Percentiles rank a stretch among this genome's conserved stretches.
phyloP scores from a whole-genome alignment of 2,113 vertebrate genomes.

The Nothocercus nigrocapillus region DNA sequence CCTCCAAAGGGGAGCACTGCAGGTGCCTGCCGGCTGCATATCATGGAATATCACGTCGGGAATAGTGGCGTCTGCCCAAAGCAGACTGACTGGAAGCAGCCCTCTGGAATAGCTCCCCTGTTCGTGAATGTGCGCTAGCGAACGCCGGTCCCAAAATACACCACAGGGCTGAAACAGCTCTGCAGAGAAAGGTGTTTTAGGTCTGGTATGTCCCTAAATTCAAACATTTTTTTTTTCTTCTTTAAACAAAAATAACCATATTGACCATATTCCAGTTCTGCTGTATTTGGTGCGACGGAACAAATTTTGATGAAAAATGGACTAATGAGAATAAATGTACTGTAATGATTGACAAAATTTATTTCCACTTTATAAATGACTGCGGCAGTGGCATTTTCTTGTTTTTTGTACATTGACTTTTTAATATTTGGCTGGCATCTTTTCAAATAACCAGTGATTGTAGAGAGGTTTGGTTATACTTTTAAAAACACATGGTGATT shows the following conservation, averaged over 20 bases:
- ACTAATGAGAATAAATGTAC: background rate
- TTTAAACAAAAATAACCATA: background rate
- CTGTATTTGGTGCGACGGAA: background rate
- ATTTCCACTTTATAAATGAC: background rate
- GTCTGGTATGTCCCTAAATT: background rate
- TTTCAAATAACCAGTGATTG: background rate
- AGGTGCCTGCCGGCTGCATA: background rate
- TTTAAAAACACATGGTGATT: background rate
- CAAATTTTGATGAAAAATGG: background rate
- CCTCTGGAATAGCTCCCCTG: background rate
- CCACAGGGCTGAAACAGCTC: background rate
- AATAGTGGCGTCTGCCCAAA: background rate
- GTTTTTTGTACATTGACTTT: background rate
- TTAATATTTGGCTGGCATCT: background rate
- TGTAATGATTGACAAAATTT: background rate
- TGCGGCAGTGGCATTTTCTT: background rate
- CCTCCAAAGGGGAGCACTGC: background rate
- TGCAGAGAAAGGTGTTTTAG: background rate
- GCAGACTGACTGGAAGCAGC: background rate
- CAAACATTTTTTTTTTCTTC: background rate
- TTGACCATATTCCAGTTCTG: background rate
- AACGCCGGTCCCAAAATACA: background rate
- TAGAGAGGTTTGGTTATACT: constrained; percentile 1
- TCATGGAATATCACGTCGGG: background rate
- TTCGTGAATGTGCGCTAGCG: background rate